Base-by-base conservation (phyloP, 2,113 vertebrate species). In the Gnathonemus echidnorhynchus region DNA sequence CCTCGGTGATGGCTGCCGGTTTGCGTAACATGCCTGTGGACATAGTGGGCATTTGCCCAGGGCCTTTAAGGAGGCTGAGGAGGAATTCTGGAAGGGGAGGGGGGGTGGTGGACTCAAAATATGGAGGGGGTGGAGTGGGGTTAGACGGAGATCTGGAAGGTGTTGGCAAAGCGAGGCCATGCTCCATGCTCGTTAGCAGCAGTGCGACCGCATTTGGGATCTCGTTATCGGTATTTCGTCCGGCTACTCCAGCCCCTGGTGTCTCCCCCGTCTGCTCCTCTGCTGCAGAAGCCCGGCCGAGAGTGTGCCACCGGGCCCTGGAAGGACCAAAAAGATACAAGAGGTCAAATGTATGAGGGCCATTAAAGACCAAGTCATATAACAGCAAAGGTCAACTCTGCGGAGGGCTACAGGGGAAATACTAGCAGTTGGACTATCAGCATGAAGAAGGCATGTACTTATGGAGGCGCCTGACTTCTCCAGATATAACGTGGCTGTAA, bases 11-110 rank as follows among this genome's bases (percentile, higher is more conserved):
- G 27, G 86, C 50, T 87, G 49, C n/a, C 50, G n/a, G 49, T 19
- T 27, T 87, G 86, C 6, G 50, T 39, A 53, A 87, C 50, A 87
- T 87, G 86, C 83, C 83, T 46, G 83, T 53, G 49, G 49, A 87
- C 86, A 53, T 53, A 35, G 86, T 52, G 17, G 86, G 49, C 10
- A 15, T 87, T 52, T 53, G 86, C 86, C 83, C 27, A 48, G 86
- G 27, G 27, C 27, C 31, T 27, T 39, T 87, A 15, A 56, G 50
- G 27, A 53, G 49, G 50, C 2, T 17, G 50, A 87, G 50, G 50
- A 19, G 1, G 10, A 53, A 50, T 15, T 35, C 48, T 31, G 85
- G 85, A 46, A 31, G 48, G n/a, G 27, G 11, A 53, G 15, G 50
- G 1, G 4, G 48, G n/a, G 85, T 0, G 24, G 85, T 0, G 46